Percentiles rank a stretch among this genome's conserved stretches.
Conservation (phyloP, 2,888 invertebrate species). For the Sinopyrophorus schimmeli region DNA sequence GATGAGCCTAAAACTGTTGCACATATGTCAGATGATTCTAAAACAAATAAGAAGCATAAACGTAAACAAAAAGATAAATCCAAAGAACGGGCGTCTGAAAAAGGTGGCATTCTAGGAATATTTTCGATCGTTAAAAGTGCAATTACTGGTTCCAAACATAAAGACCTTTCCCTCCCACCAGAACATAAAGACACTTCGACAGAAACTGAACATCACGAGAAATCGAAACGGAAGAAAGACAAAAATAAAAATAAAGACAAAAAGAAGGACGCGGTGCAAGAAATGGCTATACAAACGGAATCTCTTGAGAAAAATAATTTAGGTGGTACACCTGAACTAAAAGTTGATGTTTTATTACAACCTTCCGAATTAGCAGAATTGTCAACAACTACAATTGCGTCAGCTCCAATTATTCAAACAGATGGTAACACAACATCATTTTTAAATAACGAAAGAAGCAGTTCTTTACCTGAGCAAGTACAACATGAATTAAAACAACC, state of each 20-base stretch:
- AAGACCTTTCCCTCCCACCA: slow-evolving; percentile 14
- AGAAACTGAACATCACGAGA: slow-evolving; percentile 3
- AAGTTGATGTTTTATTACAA: slow-evolving; percentile 10
- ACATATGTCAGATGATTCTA: background rate
- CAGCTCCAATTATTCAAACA: background rate
- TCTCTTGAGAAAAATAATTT: background rate
- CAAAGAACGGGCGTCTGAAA: slow-evolving; percentile 32
- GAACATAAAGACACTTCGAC: slow-evolving; percentile 23
- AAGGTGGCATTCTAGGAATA: slow-evolving; percentile 40
- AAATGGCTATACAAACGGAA: slow-evolving; percentile 1
- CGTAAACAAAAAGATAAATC: slow-evolving; percentile 32
- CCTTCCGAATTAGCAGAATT: slow-evolving; percentile 7
- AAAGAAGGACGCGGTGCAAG: too few relatives aligned
- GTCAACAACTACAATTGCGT: slow-evolving; percentile 1
- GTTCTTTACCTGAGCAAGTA: slow-evolving; percentile 10
- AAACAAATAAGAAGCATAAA: slow-evolving; percentile 25
- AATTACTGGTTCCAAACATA: slow-evolving; percentile 37
- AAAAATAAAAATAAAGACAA: slow-evolving; percentile 11
- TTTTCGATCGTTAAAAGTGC: slow-evolving; percentile 44
- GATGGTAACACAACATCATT: slow-evolving; percentile 16
- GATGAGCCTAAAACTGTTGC: background rate
- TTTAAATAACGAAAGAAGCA: slow-evolving; percentile 16
- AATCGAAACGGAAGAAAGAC: slow-evolving; percentile 20
- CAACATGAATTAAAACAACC: slow-evolving; percentile 7
- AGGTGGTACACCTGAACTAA: background rate